Evolutionary conservation across 2,113 vertebrate species (phyloP).

Genomic region (Illadopsis cleaveri): DNA sequence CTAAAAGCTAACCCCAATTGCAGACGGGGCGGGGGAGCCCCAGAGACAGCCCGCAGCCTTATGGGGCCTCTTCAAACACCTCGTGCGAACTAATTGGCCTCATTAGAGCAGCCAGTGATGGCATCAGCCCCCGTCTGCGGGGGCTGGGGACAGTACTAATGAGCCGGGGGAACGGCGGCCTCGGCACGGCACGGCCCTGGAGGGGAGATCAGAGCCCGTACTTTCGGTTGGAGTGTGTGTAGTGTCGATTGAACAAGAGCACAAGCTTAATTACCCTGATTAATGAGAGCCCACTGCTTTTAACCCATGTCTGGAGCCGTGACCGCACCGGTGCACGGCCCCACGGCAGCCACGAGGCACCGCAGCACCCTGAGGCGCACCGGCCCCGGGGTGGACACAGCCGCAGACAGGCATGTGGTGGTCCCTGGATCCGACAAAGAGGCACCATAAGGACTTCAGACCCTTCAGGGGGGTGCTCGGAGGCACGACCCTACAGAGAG

Average conservation of each 20-base stretch:
- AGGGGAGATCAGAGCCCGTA: neutral
- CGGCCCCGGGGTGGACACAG: fast-evolving
- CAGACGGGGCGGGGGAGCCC: neutral
- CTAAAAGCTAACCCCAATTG: neutral
- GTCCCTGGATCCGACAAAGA: neutral
- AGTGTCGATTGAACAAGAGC: neutral
- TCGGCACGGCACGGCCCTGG: too few relatives aligned
- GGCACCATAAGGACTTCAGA: neutral
- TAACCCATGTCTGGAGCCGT: fast-evolving
- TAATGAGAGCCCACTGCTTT: neutral
- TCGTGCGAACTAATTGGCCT: neutral
- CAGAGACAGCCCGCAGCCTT: neutral
- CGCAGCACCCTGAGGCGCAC: too few relatives aligned
- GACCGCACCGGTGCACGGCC: too few relatives aligned
- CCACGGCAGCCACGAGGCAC: neutral
- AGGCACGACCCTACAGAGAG: fast-evolving
- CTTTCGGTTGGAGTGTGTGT: too few relatives aligned
- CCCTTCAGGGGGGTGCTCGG: neutral
- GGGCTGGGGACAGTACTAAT: neutral
- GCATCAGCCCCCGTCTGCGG: neutral
- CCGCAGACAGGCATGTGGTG: neutral
- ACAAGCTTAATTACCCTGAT: neutral
- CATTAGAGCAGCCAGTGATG: neutral
- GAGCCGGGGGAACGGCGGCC: neutral
- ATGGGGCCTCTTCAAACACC: neutral